Evolutionary conservation across 2,113 vertebrate genomes (phyloP).

Genomic region (Calidris pygmaea): DNA sequence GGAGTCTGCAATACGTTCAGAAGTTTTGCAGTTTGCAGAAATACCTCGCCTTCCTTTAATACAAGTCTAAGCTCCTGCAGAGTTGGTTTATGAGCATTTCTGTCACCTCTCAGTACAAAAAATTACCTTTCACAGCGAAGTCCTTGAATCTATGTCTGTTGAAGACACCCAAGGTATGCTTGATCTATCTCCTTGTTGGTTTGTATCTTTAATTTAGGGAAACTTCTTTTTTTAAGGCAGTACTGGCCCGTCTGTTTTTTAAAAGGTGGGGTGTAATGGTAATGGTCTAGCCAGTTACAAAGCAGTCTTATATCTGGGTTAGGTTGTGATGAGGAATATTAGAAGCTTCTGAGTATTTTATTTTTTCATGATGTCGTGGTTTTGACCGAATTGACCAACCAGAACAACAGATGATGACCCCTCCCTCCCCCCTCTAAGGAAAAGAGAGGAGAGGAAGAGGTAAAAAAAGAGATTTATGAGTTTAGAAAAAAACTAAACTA

Average conservation of each 20-base stretch:
- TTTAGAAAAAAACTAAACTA: too few relatives aligned
- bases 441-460: too few relatives aligned
- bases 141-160: background rate
- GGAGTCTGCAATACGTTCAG: fast-evolving
- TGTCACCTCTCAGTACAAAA: background rate
- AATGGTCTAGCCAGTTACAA: background rate
- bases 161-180: fast-evolving
- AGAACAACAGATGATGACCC: too few relatives aligned
- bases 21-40: background rate
- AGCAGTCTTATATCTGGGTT: background rate
- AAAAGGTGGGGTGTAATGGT: background rate
- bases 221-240: background rate
- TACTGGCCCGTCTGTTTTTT: background rate
- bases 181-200: background rate
- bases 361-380: background rate
- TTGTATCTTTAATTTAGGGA: background rate
- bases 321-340: background rate
- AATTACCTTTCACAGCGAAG: background rate
- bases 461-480: too few relatives aligned
- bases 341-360: background rate
- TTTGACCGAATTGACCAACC: too few relatives aligned
- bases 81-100: background rate
- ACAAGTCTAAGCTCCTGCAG: background rate
- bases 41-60: background rate
- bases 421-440: too few relatives aligned